These are phyloP conservation scores for Heliothis subflexa DNA, from an alignment of 1,140 invertebrate genomes.

Conservation along the genomic window DNA sequence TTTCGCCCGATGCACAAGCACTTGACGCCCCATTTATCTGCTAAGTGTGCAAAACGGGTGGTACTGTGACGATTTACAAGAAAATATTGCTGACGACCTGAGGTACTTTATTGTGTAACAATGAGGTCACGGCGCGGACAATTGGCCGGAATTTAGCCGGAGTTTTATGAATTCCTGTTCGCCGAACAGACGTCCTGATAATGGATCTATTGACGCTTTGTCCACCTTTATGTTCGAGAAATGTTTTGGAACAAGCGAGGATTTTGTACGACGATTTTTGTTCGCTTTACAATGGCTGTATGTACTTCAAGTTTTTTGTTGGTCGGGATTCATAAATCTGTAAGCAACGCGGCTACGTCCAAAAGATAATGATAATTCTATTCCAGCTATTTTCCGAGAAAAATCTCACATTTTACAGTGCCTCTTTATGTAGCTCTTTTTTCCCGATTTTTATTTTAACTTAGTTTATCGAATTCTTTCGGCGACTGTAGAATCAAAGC, in stretches of 20 bases:
- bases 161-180: slow-evolving; percentile 32
- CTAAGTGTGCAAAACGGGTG: slow-evolving; percentile 23
- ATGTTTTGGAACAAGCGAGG: slow-evolving; percentile 3
- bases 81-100: slow-evolving; percentile 30
- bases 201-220: slow-evolving; percentile 36
- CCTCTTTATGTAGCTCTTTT: too few species aligned
- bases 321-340: too few species aligned
- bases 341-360: too few species aligned
- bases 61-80: slow-evolving; percentile 37
- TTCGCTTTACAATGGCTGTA: not conserved
- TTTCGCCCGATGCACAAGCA: not conserved
- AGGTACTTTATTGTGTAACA: slow-evolving; percentile 28
- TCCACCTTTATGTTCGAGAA: slow-evolving; percentile 30
- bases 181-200: slow-evolving; percentile 31
- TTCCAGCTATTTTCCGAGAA: too few species aligned
- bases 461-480: too few species aligned
- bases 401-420: too few species aligned
- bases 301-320: not conserved
- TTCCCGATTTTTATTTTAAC: too few species aligned
- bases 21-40: slow-evolving; percentile 28
- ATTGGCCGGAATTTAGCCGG: slow-evolving; percentile 14
- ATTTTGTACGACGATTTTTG: slow-evolving; percentile 3
- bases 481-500: too few species aligned
- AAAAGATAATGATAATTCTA: too few species aligned
- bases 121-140: slow-evolving; percentile 27